Percentiles rank a stretch among this genome's conserved stretches.
Evolutionary conservation across 2,888 invertebrate genomes (phyloP).

Genomic region (Saturnia japonica): DNA sequence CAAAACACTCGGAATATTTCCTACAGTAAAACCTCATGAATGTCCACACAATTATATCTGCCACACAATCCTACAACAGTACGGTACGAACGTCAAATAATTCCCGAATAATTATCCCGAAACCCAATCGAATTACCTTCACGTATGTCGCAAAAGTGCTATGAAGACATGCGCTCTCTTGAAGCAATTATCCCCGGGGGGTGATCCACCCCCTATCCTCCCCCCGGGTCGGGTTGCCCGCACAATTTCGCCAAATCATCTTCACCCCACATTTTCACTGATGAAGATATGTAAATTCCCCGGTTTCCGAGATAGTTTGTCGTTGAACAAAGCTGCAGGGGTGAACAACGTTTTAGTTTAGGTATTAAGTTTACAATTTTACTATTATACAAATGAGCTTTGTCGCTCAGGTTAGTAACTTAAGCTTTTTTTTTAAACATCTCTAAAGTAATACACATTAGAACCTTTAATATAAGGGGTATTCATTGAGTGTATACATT

Average conservation of each 20-base stretch:
- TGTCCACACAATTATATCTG: neutral
- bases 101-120: constrained; percentile 59
- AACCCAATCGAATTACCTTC: constrained; percentile 72
- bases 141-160: constrained; percentile 62
- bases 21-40: neutral
- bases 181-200: constrained; percentile 57
- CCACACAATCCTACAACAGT: neutral
- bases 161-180: constrained; percentile 71
- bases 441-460: too few relatives aligned
- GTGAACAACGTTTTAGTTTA: constrained; percentile 43
- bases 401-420: too few relatives aligned
- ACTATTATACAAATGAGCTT: neutral
- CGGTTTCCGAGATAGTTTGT: constrained; percentile 54
- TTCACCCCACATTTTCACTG: constrained; percentile 71
- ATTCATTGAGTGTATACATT: too few relatives aligned
- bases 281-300: constrained; percentile 76
- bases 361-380: constrained; percentile 1
- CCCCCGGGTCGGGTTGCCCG: constrained; percentile 39
- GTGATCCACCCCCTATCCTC: constrained; percentile 29
- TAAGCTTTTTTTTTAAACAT: too few relatives aligned
- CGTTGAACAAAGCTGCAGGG: constrained; percentile 35
- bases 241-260: constrained; percentile 71
- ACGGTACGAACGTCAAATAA: neutral
- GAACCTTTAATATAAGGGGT: too few relatives aligned
- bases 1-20: neutral